Conservation (phyloP, 2,888 invertebrate genomes). For the Candidula unifasciata region DNA sequence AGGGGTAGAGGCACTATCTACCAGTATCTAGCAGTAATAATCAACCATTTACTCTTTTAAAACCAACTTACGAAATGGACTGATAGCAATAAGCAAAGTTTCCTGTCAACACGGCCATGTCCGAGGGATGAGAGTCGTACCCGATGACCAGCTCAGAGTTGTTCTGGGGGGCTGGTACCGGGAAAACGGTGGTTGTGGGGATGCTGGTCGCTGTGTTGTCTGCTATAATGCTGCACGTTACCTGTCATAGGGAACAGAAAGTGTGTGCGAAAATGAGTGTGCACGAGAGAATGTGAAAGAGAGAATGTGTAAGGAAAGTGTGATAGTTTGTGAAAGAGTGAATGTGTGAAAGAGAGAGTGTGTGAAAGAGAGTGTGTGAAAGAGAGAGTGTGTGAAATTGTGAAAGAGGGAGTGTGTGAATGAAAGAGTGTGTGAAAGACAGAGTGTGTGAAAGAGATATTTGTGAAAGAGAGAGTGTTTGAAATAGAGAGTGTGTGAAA, state of each 20-base stretch:
- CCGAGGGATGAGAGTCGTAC: background rate
- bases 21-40: too few relatives aligned
- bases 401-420: too few relatives aligned
- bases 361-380: background rate
- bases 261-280: background rate
- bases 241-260: background rate
- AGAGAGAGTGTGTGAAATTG: too few relatives aligned
- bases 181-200: background rate
- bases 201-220: background rate
- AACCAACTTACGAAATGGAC: slow-evolving; percentile 8
- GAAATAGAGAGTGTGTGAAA: background rate
- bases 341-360: too few relatives aligned
- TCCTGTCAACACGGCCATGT: background rate
- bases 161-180: background rate
- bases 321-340: too few relatives aligned
- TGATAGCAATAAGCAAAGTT: background rate
- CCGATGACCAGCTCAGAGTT: background rate
- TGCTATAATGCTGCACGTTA: background rate
- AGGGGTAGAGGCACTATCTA: too few relatives aligned
- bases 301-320: too few relatives aligned
- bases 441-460: background rate
- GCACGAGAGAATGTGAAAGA: background rate
- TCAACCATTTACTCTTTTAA: background rate
- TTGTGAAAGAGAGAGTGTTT: too few relatives aligned
- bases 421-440: too few relatives aligned